Base-by-base conservation (phyloP, 2,888 invertebrate species). In the Hemaris fuciformis region DNA sequence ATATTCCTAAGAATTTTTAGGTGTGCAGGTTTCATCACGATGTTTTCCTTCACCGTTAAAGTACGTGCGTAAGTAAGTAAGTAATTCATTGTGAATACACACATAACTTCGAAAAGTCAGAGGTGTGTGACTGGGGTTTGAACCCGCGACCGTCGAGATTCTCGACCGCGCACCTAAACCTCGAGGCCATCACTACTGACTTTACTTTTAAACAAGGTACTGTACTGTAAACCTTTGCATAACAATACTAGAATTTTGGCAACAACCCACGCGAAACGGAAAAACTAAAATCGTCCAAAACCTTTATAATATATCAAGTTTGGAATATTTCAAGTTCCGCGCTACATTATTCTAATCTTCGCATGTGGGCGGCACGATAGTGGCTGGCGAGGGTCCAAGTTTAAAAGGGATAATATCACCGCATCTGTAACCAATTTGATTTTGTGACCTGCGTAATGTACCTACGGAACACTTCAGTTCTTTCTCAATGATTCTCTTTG, bases 361-460 rank as follows among this genome's bases (percentile, higher is more conserved):
- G 61, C 62, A 66, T 69, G 70, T 67, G 71, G 70, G 75, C 71
- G 61, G 64, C 59, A 46, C 62, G 74, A 78, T 77, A 75, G 72
- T 60, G 66, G 69, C 70, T 80, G 80, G 80, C 80, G 60, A 58
- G 34, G 42, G 63, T 78, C 80, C 80, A 80, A 74, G 13, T 68
- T 70, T 66, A 65, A 62, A 72, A 69, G 73, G 80, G 80, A 77
- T 80, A 79, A 79, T 80, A 75, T 73, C 66, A 70, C 75, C 72
- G 73, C 73, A 73, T 77, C 74, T 73, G 76, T 76, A 67, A 63
- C 67, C 78, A 71, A 77, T 82, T 82, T 74, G 81, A 81, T 82
- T 81, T 81, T 80, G 82, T 66, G 77, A 79, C 76, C 74, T 74
- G 64, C 73, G 69, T 79, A 76, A 79, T 75, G 69, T 75, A 78